Evolutionary conservation across 2,888 invertebrate genomes (phyloP), one percentile per base, ranked within the genome.

Genomic region (Aleiodes alternator): DNA sequence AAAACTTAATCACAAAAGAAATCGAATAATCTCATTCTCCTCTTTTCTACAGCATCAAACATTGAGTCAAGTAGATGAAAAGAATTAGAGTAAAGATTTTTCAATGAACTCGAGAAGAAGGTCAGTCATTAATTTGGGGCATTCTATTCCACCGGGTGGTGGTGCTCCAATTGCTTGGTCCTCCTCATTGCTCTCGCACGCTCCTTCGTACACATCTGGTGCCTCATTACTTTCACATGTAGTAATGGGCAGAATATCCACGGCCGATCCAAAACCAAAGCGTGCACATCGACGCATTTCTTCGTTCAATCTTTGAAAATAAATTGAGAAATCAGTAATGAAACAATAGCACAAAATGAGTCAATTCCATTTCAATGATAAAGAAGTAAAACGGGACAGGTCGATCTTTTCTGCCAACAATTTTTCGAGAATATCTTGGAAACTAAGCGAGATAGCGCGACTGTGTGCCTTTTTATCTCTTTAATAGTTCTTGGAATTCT

Each of bases 171-270:
- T 86, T 55, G 87, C 90, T 43, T 89, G 87, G 12, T 81, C 80
- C 69, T 88, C 87, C 64, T 90, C 88, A 43, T 85, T 84, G 9
- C 82, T 82, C 53, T 87, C 86, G 9, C n/a, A 83, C 34, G 85
- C 83, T 12, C 82, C 87, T 69, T 90, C 88, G 83, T 94, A 94
- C 76, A 95, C 88, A 83, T 94, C 94, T 0, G 94, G 95, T 0
- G 95, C 95, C 84, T 94, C 93, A 72, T 93, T 92, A 66, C 94
- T 93, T 69, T 94, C 92, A 76, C 94, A 94, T 0, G 93, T 94
- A 85, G 92, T 93, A 66, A 94, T 94, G 0, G 94, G 95, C 78
- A 94, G 92, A 89, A 94, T 94, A 82, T 95, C 95, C 79, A 95
- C 83, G 0, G 95, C 93, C 9, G 93, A 87, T 1, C 95, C 95